These are phyloP conservation scores for Kryphioiulus occultus DNA, from an alignment of 2,888 invertebrate species.

Conservation along the genomic window DNA sequence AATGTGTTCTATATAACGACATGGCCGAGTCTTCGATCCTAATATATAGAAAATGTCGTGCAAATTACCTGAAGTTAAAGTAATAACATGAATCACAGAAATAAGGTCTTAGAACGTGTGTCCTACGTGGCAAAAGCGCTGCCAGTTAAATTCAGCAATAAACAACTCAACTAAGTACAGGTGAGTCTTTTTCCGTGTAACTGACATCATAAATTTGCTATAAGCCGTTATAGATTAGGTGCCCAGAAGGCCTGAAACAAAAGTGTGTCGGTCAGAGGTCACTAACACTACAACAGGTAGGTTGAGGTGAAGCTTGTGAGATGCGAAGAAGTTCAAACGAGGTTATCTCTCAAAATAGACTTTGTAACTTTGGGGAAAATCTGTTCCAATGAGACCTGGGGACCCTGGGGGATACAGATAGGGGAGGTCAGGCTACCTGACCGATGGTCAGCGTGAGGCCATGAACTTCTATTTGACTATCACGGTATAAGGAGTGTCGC, in stretches of 20 bases:
- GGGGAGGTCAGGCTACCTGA: not conserved
- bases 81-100: too few species aligned
- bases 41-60: too few species aligned
- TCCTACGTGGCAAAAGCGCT: not conserved
- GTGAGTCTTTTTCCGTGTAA: not conserved
- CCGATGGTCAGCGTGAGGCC: slow-evolving; percentile 20
- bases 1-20: too few species aligned
- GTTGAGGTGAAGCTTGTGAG: not conserved
- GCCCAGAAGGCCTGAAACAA: not conserved
- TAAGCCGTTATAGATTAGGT: not conserved
- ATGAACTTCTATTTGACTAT: not conserved
- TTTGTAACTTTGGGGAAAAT: not conserved
- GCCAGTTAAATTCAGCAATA: not conserved
- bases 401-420: not conserved
- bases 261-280: not conserved
- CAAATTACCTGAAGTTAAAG: too few species aligned
- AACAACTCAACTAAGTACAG: not conserved
- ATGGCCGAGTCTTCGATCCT: too few species aligned
- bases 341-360: slow-evolving; percentile 3
- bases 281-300: not conserved
- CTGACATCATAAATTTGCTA: not conserved
- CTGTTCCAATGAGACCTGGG: not conserved
- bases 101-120: not conserved
- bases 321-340: not conserved
- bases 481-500: not conserved